Base-by-base conservation (phyloP, 2,797 vertebrate genomes). In the Protonibea diacanthus region DNA sequence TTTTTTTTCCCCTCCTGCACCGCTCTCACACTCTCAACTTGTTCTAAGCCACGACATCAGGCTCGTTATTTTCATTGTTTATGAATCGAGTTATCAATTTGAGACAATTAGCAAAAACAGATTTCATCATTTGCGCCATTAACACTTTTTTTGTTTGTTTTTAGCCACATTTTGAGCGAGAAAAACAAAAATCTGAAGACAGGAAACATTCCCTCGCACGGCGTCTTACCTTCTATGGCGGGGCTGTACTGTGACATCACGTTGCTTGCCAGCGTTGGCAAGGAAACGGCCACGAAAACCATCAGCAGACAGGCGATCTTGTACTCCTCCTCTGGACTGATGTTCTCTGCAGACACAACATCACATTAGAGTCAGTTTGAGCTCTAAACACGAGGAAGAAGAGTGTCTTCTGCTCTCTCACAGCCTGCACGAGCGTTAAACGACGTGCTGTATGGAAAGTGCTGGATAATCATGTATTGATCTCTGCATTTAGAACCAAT, bases 191-290 rank as follows among this genome's bases (percentile, higher is more conserved):
- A 8, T 55, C 4, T 66, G 38, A 14, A 42, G 2, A 42, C 20
- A 6, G 2, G 7, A 56, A 23, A 33, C 20, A 27, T 18, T 13
- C 3, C 13, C 5, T 2, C 21, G 8, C 38, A 3, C 1, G 18
- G 6, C 0, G 15, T 44, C 75, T 25, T 95, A 99, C 98, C 98
- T 97, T 99, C 98, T 1, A 99, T 99, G 80, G 98, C 97, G 0
- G 98, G 98, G 90, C 98, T 99, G 80, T 99, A 99, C 86, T 99
- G 98, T 25, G 98, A 99, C 98, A 99, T 99, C 89, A 98, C 97
- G 12, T 99, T 99, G 92, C 98, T 98, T 29, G 98, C 98, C 89
- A 99, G 88, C 44, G 98, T 99, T 0, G 98, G 98, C 94, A 99
- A 89, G 80, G 98, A 99, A 71, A 99, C 98, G 0, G 98, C 98